Conservation (phyloP, 2,888 invertebrate genomes). For the Hemithea aestivaria region DNA sequence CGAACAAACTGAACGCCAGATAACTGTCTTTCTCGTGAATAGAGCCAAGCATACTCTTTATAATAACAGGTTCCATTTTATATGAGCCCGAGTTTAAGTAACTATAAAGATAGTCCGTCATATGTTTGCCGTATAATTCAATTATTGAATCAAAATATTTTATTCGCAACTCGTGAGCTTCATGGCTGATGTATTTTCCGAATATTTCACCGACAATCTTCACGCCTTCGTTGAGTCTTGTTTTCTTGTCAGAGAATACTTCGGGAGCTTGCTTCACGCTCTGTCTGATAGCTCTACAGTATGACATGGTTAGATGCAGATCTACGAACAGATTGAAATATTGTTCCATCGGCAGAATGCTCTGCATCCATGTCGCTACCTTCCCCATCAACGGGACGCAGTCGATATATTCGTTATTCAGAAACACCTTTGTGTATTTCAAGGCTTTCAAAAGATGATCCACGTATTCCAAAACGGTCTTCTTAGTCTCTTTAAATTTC, state of each 20-base stretch:
- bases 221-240: constrained; percentile 32
- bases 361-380: constrained; percentile 36
- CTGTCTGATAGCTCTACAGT: constrained; percentile 44
- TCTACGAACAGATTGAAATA: constrained; percentile 37
- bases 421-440: constrained; percentile 42
- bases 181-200: constrained; percentile 42
- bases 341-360: constrained; percentile 39
- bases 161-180: constrained; percentile 34
- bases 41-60: constrained; percentile 1
- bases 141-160: constrained; percentile 45
- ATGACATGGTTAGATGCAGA: constrained; percentile 50
- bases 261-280: constrained; percentile 35
- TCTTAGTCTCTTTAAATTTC: not conserved
- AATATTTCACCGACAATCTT: constrained; percentile 42
- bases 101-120: constrained; percentile 24
- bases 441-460: constrained; percentile 34
- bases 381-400: constrained; percentile 43
- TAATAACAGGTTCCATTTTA: constrained; percentile 1
- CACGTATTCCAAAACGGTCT: constrained; percentile 18
- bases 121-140: constrained; percentile 34
- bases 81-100: not conserved
- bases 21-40: no score
- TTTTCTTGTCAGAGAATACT: constrained; percentile 33
- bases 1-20: no score
- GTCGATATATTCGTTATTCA: constrained; percentile 35